Conservation (phyloP, 2,888 invertebrate genomes). For the Parnassius apollo region DNA sequence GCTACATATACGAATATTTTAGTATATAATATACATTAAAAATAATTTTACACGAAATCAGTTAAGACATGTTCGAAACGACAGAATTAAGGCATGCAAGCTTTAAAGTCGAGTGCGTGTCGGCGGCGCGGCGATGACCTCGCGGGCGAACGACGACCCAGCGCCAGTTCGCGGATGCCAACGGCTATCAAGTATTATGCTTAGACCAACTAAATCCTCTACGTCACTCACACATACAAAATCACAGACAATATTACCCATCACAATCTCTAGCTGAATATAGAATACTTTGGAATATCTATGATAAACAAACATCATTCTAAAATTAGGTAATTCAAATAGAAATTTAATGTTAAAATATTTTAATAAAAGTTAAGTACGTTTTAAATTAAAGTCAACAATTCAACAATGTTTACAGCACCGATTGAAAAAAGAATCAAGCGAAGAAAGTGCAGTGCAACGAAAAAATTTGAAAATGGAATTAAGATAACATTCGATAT, state of each 20-base stretch:
- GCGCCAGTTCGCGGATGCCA: slow-evolving; percentile 31
- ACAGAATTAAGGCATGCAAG: slow-evolving; percentile 48
- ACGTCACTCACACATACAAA: neutral
- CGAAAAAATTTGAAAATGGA: slow-evolving; percentile 26
- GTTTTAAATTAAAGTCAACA: neutral
- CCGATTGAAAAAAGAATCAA: too few relatives aligned
- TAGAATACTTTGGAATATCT: too few relatives aligned
- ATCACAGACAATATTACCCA: neutral
- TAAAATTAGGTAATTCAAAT: too few relatives aligned
- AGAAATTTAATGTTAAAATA: too few relatives aligned
- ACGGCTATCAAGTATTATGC: slow-evolving; percentile 24
- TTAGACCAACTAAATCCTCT: slow-evolving; percentile 18
- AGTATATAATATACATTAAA: neutral
- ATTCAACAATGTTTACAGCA: too few relatives aligned
- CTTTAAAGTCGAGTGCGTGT: slow-evolving; percentile 34
- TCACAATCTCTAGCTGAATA: too few relatives aligned
- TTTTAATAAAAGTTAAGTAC: neutral
- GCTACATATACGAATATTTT: too few relatives aligned
- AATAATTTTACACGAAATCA: slow-evolving; percentile 27
- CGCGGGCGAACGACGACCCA: slow-evolving; percentile 71
- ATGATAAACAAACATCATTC: too few relatives aligned
- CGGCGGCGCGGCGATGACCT: slow-evolving; percentile 64
- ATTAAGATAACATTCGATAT: slow-evolving; percentile 34
- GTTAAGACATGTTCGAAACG: slow-evolving; percentile 10
- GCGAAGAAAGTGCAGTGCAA: slow-evolving; percentile 6